Percentiles rank a stretch among this genome's conserved stretches.
phyloP scores from a whole-genome alignment of 1,140 invertebrate species.

The Hypsibius dujardini region DNA sequence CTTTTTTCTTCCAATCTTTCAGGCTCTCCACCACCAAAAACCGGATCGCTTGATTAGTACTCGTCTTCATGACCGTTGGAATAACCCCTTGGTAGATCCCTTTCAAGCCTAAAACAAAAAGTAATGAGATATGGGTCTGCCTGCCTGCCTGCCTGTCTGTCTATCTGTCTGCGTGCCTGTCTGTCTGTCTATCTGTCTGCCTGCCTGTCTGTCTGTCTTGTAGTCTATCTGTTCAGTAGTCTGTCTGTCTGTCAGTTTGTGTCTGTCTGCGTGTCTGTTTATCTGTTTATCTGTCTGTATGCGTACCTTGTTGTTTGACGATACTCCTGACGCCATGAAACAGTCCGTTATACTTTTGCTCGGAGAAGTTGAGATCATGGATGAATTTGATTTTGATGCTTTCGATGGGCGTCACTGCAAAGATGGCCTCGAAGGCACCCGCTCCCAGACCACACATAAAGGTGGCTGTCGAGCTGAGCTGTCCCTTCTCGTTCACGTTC shows the following conservation, averaged over 20 bases:
- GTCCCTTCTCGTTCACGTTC: background rate
- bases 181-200: too few relatives aligned
- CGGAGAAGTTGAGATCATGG: conserved; percentile 4
- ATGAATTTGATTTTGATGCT: conserved; percentile 10
- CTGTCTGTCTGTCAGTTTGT: too few relatives aligned
- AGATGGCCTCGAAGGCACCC: background rate
- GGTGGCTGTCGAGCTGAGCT: background rate
- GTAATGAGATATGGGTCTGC: too few relatives aligned
- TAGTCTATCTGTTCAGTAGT: too few relatives aligned
- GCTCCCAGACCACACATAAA: background rate
- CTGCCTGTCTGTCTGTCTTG: too few relatives aligned
- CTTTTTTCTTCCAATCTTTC: conserved; percentile 4
- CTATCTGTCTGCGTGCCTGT: too few relatives aligned
- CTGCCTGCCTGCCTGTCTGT: too few relatives aligned
- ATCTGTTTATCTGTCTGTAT: too few relatives aligned
- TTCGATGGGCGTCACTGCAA: background rate
- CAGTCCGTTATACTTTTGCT: background rate
- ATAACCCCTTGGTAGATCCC: background rate
- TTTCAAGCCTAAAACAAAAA: too few relatives aligned
- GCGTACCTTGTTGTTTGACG: conserved; percentile 1
- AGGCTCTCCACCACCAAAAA: conserved; percentile 4
- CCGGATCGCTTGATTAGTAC: background rate
- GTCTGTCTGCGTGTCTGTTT: too few relatives aligned
- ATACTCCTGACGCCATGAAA: background rate
- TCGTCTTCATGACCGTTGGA: background rate